These are phyloP conservation scores for Limonius californicus DNA, from an alignment of 1,140 invertebrate species.

Conservation along the genomic window DNA sequence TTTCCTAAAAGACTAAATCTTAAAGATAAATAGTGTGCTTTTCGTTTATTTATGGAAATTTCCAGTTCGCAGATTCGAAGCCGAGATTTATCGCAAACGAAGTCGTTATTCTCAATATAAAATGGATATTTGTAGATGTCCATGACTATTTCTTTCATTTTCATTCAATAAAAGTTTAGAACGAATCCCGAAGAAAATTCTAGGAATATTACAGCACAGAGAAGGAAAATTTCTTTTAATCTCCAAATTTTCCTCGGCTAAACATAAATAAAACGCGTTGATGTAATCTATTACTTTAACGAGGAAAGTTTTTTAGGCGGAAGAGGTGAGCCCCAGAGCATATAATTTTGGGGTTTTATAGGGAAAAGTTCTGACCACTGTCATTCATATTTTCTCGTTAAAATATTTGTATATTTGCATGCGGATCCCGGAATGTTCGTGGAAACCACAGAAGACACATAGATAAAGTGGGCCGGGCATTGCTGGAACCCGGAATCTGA, in stretches of 20 bases:
- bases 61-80: background rate
- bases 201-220: no score
- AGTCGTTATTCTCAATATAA: slow-evolving; percentile 3
- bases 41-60: background rate
- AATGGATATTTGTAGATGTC: background rate
- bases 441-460: slow-evolving; percentile 8
- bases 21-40: background rate
- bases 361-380: slow-evolving; percentile 2
- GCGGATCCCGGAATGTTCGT: background rate
- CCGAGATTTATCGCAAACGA: background rate
- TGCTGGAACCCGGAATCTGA: slow-evolving; percentile 4
- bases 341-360: slow-evolving; percentile 1
- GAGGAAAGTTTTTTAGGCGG: background rate
- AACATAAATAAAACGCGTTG: background rate
- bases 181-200: no score
- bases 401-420: slow-evolving; percentile 10
- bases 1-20: background rate
- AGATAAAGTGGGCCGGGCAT: slow-evolving; percentile 1
- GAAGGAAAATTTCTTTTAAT: background rate
- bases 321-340: background rate
- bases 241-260: background rate
- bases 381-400: slow-evolving; percentile 13
- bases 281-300: background rate
- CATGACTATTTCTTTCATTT: background rate
- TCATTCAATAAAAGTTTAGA: background rate